Evolutionary conservation across 2,888 invertebrate genomes (phyloP).

Genomic region (Capitulum mitella): DNA sequence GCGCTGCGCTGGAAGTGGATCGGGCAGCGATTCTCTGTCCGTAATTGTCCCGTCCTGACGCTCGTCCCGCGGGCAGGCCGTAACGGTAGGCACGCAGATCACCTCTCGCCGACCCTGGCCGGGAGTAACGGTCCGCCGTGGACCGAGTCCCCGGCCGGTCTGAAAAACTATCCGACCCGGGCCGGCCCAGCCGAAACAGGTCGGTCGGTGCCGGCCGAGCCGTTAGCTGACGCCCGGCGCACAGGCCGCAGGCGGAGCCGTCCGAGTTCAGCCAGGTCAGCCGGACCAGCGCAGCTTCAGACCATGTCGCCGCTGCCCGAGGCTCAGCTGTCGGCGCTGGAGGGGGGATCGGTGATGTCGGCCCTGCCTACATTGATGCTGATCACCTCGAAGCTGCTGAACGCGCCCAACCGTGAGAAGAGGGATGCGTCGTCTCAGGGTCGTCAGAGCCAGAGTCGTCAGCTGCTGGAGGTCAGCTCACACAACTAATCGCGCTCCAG

Average conservation of each 20-base stretch:
- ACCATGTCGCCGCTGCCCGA: slow-evolving; percentile 9
- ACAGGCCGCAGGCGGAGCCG: too few species aligned
- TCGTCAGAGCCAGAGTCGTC: background rate
- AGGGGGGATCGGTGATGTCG: background rate
- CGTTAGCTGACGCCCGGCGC: too few species aligned
- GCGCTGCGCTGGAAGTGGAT: too few species aligned
- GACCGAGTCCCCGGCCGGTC: too few species aligned
- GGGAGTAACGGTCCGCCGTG: too few species aligned
- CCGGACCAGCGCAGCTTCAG: background rate
- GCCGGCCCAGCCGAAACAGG: background rate
- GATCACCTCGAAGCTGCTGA: background rate
- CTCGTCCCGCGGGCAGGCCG: too few species aligned
- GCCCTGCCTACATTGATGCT: background rate
- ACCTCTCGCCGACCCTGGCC: too few species aligned
- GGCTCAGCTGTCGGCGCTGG: background rate
- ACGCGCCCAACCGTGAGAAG: background rate
- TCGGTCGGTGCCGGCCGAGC: background rate
- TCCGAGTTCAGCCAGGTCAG: background rate
- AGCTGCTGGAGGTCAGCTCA: background rate
- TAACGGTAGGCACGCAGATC: too few species aligned
- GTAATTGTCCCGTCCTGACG: too few species aligned
- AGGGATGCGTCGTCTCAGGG: background rate
- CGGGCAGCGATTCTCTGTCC: too few species aligned
- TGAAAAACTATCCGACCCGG: too few species aligned
- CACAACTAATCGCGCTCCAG: background rate